Base-by-base conservation (phyloP, 1,140 invertebrate species). In the Anoplophora glabripennis region DNA sequence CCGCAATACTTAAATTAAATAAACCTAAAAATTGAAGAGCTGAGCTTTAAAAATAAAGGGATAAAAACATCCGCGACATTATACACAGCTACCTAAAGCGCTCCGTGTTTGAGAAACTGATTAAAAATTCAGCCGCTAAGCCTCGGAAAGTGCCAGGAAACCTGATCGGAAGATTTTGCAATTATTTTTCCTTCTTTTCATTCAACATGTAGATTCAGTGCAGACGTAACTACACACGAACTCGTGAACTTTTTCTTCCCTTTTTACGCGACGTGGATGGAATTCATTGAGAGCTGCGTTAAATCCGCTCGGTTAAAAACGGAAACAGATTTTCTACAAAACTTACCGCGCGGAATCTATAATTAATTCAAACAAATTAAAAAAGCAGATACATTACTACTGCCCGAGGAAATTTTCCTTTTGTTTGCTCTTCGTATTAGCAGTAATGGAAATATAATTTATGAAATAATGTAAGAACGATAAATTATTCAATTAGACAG, bases 71-170 rank as follows among this genome's bases (percentile, higher is more conserved):
- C 42, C 36, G 45, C 10, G n/a, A n/a, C n/a, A n/a, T n/a, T n/a
- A n/a, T n/a, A n/a, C n/a, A n/a, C 53, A 41, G 42, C 57, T 46
- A 54, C 51, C 61, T 63, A 44, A 53, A 62, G 55, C 63, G 58
- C 57, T 45, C 42, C 59, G 42, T 68, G 64, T 66, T 66, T 66
- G 66, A 68, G 66, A 66, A 68, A 49, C 66, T 68, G 66, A 68
- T 68, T 68, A 68, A 68, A 68, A 68, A 68, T 68, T 68, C 64
- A 59, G 59, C 57, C 66, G 64, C 56, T 66, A 68, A 68, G 66
- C 66, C 59, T 41, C 40, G 58, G 57, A 57, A 66, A 68, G 66
- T 68, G 66, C 52, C 52, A 45, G 53, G 51, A 68, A 59, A 65
- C 48, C 63, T 63, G 63, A 68, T 63, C 63, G 63, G 47, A 65